A percentile compares a stretch with the other conserved stretches of the same genome.
Evolutionary conservation across 2,888 invertebrate genomes (phyloP).

Genomic region (Cremastinae sp.): DNA sequence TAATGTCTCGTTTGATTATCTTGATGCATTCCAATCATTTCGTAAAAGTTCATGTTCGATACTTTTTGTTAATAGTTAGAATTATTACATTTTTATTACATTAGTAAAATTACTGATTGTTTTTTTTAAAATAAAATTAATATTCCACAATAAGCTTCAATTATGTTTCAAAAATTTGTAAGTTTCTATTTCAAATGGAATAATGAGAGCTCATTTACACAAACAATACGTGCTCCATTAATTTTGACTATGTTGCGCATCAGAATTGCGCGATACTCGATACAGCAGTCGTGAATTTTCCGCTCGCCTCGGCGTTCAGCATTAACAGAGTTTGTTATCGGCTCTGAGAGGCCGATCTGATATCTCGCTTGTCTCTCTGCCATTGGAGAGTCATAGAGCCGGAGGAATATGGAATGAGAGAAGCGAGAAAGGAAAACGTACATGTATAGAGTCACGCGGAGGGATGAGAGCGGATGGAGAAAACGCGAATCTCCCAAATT

Average conservation of each 20-base stretch:
- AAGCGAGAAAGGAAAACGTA: constrained; percentile 1
- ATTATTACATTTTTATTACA: too few relatives aligned
- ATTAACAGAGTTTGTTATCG: constrained; percentile 56
- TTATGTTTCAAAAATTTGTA: too few relatives aligned
- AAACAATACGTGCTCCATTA: constrained; percentile 28
- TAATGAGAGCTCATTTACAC: constrained; percentile 21
- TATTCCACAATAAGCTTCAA: too few relatives aligned
- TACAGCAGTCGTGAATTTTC: constrained; percentile 36
- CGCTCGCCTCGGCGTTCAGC: constrained; percentile 39
- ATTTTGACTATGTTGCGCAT: constrained; percentile 34
- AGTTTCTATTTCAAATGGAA: background rate
- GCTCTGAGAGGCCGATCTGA: constrained; percentile 45
- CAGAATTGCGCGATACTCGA: constrained; percentile 19
- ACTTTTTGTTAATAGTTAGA: too few relatives aligned
- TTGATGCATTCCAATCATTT: too few relatives aligned
- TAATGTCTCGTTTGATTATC: too few relatives aligned
- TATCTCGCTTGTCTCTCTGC: constrained; percentile 39
- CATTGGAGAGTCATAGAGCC: constrained; percentile 40
- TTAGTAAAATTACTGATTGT: too few relatives aligned
- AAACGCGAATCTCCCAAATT: constrained; percentile 66
- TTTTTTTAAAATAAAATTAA: too few relatives aligned
- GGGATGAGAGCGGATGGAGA: constrained; percentile 26
- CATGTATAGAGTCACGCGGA: background rate
- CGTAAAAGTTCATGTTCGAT: too few relatives aligned
- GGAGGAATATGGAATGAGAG: constrained; percentile 33